Base-by-base conservation (phyloP, 1,140 invertebrate species). In the Fragariocoptes setiger region DNA sequence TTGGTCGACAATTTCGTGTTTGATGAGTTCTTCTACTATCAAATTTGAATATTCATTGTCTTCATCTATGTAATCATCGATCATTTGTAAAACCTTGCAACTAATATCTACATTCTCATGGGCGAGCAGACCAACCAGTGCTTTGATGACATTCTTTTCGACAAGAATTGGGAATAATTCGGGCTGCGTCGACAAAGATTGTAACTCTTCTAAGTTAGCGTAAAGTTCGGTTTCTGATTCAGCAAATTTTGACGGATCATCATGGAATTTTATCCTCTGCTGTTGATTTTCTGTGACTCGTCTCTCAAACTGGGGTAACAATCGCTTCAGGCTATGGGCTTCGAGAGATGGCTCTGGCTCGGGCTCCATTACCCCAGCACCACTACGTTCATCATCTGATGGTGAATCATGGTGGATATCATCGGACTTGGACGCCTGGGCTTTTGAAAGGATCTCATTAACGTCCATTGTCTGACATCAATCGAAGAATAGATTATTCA, bases 241-340 rank as follows among this genome's bases (percentile, higher is more conserved):
- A 85, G 99, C 92, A 60, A 99, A 99, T 57, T 88, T 90, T 54
- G 92, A 79, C 35, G 92, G 82, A 49, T 76, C 70, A 57, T 95
- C 88, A 2, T 85, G 76, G 62, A 85, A 95, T 59, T 99, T 99
- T 1, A 97, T 92, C 49, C 92, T 67, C 72, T 92, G 82, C 62
- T 97, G 88, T 55, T 90, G 76, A 57, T 99, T 99, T 57, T 74
- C 83, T 0, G 88, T 61, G 35, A 76, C 72, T 53, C 76, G 69
- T 53, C 95, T 94, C 54, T 97, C 90, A 63, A 97, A 88, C 37
- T 75, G n/a, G n/a, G n/a, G n/a, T n/a, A n/a, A n/a, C n/a, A n/a
- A n/a, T n/a, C n/a, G n/a, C n/a, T n/a, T n/a, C n/a, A n/a, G n/a
- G n/a, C n/a, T n/a, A n/a, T n/a, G n/a, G n/a, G n/a, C n/a, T n/a